Evolutionary conservation across 1,140 invertebrate genomes (phyloP).

Genomic region (Cardiocondyla obscurior): DNA sequence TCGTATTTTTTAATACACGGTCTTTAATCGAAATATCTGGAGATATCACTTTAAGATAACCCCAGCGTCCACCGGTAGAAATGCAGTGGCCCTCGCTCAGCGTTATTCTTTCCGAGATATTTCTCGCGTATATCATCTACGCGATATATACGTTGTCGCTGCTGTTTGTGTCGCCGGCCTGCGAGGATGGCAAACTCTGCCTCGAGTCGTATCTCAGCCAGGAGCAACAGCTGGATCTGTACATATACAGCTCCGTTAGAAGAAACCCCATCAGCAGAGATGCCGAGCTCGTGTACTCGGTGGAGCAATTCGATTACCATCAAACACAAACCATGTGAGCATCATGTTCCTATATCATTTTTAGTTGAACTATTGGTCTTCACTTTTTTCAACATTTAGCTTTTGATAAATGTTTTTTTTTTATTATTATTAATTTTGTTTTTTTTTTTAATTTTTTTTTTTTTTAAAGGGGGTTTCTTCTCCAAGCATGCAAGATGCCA

Average conservation of each 20-base stretch:
- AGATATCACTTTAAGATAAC: too few species aligned
- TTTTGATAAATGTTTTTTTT: too few species aligned
- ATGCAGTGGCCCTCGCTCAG: conserved; percentile 83
- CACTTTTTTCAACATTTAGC: too few species aligned
- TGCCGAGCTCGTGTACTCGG: conserved; percentile 76
- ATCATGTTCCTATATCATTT: too few species aligned
- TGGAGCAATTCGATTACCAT: conserved; percentile 85
- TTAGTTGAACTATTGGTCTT: too few species aligned
- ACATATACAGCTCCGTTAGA: conserved; percentile 85
- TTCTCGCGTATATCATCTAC: conserved; percentile 89
- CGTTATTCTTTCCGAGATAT: conserved; percentile 86
- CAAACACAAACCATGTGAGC: conserved; percentile 74
- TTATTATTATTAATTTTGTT: too few species aligned
- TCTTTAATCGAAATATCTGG: too few species aligned
- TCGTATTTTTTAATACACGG: too few species aligned
- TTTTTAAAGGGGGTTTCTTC: too few species aligned
- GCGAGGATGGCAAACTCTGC: conserved; percentile 85
- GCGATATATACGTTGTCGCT: conserved; percentile 89
- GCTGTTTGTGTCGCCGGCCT: conserved; percentile 89
- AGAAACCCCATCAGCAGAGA: conserved; percentile 81
- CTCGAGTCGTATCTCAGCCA: conserved; percentile 85
- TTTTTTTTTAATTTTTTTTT: too few species aligned
- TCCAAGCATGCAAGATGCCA: too few species aligned
- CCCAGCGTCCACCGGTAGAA: too few species aligned
- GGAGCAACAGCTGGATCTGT: conserved; percentile 85